Base-by-base conservation (phyloP, 2,113 vertebrate species). In the Coreoperca whiteheadi region DNA sequence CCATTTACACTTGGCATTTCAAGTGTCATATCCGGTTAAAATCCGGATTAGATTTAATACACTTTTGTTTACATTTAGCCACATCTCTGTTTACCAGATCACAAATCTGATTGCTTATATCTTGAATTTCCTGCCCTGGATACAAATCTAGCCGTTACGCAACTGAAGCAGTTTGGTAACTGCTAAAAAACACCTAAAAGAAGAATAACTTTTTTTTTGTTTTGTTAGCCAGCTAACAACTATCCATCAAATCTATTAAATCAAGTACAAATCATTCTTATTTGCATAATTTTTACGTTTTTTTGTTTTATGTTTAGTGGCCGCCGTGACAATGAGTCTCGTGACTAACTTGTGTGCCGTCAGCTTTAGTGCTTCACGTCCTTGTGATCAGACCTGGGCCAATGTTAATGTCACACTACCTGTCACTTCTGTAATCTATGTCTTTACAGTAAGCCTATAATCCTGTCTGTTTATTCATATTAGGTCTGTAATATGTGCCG, bases 381-480 rank as follows among this genome's bases (percentile, higher is more conserved):
- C 51, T 53, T 21, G 41, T 28, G 32, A 25, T 63, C 21, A 54
- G 9, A 43, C 20, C 20, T 16, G 6, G 7, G 6, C 32, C 15
- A 7, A 32, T 4, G 16, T 7, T 25, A 20, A 46, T 20, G 56
- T 37, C 43, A 68, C 32, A 15, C 12, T n/a, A 69, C 18, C 18
- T 71, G 32, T 37, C 51, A 56, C 28, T 43, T 34, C 61, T 77
- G 20, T 25, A 20, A 30, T 60, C n/a, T 32, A 25, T 30, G 60
- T 73, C 53, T 73, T 57, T 39, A 51, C 67, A 59, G 53, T 66
- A 77, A 77, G 6, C 60, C 68, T 1, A 56, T 78, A 65, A 83
- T 77, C 39, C 51, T 15, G 20, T 48, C 41, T 60, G n/a, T 77
- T 78, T 51, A 66, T 74, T 74, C 71, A 70, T 57, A 79, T 56